phyloP scores from a whole-genome alignment of 2,888 invertebrate genomes.

The Eupithecia exiguata region DNA sequence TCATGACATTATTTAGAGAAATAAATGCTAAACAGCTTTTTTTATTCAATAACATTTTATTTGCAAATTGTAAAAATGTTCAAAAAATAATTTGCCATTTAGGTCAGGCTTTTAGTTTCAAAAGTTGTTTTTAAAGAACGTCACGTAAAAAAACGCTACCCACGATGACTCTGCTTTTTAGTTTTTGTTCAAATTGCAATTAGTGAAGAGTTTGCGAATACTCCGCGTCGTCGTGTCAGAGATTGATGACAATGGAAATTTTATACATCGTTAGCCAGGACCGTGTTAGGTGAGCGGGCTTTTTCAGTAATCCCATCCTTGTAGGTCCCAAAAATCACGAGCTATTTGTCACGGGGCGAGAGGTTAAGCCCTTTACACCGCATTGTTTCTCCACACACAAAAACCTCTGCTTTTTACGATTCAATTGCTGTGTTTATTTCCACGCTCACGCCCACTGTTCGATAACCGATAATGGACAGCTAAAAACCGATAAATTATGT shows the following conservation, averaged over 20 bases:
- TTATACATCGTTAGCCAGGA: constrained; percentile 83
- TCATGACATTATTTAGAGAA: neutral
- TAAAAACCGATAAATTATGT: constrained; percentile 67
- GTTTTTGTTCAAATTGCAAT: constrained; percentile 83
- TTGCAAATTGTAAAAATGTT: neutral
- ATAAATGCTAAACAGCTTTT: neutral
- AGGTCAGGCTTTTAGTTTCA: constrained; percentile 43
- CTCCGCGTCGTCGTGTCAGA: constrained; percentile 81
- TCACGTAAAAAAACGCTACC: constrained; percentile 74
- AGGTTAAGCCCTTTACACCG: constrained; percentile 55
- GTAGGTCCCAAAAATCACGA: constrained; percentile 59
- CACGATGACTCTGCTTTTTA: constrained; percentile 79
- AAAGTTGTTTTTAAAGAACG: constrained; percentile 68
- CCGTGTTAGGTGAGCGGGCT: constrained; percentile 78
- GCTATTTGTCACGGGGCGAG: constrained; percentile 62
- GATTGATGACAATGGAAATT: constrained; percentile 84
- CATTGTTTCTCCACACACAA: constrained; percentile 54
- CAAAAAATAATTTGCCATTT: constrained; percentile 17
- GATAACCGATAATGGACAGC: constrained; percentile 63
- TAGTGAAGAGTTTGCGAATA: constrained; percentile 82
- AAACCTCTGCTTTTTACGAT: constrained; percentile 26
- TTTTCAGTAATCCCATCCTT: constrained; percentile 77
- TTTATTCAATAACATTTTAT: neutral
- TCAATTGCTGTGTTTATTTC: constrained; percentile 38
- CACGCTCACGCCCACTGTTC: constrained; percentile 44